Evolutionary conservation across 2,113 vertebrate species (phyloP).

Genomic region (Gorsachius goisagi): DNA sequence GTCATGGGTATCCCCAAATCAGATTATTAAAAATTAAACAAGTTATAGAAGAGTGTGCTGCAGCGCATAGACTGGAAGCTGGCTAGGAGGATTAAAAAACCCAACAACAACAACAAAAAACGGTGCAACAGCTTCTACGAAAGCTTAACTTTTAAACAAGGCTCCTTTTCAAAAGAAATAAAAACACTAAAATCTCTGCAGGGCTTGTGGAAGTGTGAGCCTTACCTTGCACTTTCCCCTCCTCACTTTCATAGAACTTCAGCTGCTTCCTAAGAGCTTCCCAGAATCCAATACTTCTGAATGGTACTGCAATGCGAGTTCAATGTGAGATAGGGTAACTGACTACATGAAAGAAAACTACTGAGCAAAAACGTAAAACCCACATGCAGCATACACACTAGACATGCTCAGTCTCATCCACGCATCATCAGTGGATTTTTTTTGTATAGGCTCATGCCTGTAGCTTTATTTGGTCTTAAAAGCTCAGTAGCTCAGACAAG

Average conservation of each 20-base stretch:
- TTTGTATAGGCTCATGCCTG: background rate
- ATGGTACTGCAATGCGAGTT: background rate
- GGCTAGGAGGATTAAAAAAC: background rate
- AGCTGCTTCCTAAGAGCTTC: background rate
- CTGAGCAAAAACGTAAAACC: background rate
- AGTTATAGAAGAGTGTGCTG: background rate
- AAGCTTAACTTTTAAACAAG: background rate
- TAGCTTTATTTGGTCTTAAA: background rate
- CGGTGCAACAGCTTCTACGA: background rate
- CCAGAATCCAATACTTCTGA: background rate
- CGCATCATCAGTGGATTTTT: background rate
- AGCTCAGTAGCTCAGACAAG: background rate
- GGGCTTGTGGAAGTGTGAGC: background rate
- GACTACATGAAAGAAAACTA: background rate
- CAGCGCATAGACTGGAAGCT: background rate
- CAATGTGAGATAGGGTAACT: background rate
- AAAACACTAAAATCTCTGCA: background rate
- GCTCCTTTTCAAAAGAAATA: background rate
- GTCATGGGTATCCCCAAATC: background rate
- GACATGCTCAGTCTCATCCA: background rate
- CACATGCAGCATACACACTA: background rate
- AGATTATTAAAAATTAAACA: background rate
- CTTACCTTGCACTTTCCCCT: rapidly evolving
- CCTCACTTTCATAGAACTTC: background rate
- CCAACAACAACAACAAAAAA: background rate